phyloP scores from a whole-genome alignment of 2,888 invertebrate genomes.

The Eupithecia tripunctaria region DNA sequence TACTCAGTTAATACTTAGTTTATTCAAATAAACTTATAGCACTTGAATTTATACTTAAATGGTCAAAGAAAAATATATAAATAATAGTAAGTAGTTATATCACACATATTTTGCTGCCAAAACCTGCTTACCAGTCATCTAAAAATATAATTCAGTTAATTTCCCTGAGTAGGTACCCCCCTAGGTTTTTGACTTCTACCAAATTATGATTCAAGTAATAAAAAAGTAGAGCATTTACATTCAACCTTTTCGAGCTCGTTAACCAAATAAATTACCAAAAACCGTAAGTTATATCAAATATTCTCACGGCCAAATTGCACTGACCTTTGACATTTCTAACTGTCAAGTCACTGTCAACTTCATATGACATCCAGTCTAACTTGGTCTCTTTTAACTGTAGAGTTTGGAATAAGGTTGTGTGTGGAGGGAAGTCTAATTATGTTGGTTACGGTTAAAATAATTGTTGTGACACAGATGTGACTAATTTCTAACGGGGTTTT shows the following conservation, averaged over 20 bases:
- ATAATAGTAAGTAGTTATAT: too few relatives aligned
- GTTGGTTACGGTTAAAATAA: slow-evolving; percentile 61
- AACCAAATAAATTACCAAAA: slow-evolving; percentile 40
- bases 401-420: too few relatives aligned
- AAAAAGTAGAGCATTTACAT: slow-evolving; percentile 11
- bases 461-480: slow-evolving; percentile 72
- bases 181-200: not conserved
- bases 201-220: not conserved
- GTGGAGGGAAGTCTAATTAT: slow-evolving; percentile 46
- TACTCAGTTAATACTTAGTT: too few relatives aligned
- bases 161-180: not conserved
- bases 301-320: slow-evolving; percentile 75
- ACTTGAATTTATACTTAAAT: too few relatives aligned
- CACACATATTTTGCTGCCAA: not conserved
- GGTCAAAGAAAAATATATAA: too few relatives aligned
- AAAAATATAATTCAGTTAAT: not conserved
- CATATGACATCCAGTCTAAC: slow-evolving; percentile 59
- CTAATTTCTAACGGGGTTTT: slow-evolving; percentile 71
- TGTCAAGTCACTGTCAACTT: slow-evolving; percentile 73
- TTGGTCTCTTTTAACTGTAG: slow-evolving; percentile 44
- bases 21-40: too few relatives aligned
- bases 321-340: slow-evolving; percentile 71
- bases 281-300: slow-evolving; percentile 52
- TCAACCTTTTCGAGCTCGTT: slow-evolving; percentile 34
- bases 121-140: not conserved